Base-by-base conservation (phyloP, 2,113 vertebrate species). In the Ascaphus truei region DNA sequence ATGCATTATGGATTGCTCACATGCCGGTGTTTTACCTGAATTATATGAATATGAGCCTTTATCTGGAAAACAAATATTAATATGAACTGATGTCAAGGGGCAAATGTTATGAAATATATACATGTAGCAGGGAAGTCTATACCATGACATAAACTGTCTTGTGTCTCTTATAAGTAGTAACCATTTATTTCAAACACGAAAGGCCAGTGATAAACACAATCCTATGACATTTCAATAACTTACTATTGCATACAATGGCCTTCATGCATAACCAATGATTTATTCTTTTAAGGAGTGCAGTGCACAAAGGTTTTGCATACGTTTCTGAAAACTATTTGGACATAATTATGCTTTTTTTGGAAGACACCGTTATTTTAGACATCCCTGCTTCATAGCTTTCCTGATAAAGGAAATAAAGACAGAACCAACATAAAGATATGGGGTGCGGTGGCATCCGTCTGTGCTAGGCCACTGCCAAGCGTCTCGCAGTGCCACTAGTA, bases 41-140 rank as follows among this genome's bases (percentile, higher is more conserved):
- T 93, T 93, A 90, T 93, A 92, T 78, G 93, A 91, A 89, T 88
- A 91, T 71, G 92, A 90, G 89, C 88, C 90, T 93, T 91, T 93
- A 90, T 92, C 94, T 96, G 93, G 84, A 84, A 93, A 93, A 87
- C 78, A 89, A 92, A 92, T 82, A 87, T 86, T 79, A 82, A 85
- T 84, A 88, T 86, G 87, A 91, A 84, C 81, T 77, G 76, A 84
- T 67, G 73, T 89, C 85, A 89, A 29, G 66, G 79, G 79, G 69
- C 76, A 75, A 76, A 67, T 76, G 76, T 77, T 27, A 75, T 73
- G 79, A 85, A 62, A 77, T 60, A 33, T 72, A 62, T 50, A 80
- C 48, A 81, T 80, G 76, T 73, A 80, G 83, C 71, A 79, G 73
- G 73, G 75, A 66, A 79, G 62, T 57, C 68, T 7, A 77, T 5